Conservation (phyloP, 2,797 vertebrate species). For the Spatula clypeata region DNA sequence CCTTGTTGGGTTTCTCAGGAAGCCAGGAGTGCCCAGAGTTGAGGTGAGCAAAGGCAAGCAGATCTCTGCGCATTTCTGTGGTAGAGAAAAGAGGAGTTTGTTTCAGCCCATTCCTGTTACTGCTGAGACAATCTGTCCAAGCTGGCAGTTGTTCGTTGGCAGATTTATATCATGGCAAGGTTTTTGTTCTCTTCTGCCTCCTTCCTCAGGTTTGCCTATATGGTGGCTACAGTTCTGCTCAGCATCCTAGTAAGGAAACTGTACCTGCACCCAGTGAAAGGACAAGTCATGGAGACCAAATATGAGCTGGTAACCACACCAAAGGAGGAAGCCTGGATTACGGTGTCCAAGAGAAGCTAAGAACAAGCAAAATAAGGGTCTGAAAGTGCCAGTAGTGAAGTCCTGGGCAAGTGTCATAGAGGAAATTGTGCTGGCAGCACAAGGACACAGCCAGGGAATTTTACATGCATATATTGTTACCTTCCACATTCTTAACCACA, state of each 20-base stretch:
- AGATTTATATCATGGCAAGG: background rate
- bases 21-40: conserved; percentile 94
- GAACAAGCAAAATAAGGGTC: conserved; percentile 1
- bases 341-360: conserved; percentile 89
- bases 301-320: conserved; percentile 95
- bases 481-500: conserved; percentile 8
- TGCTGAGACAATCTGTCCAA: background rate
- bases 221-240: conserved; percentile 91
- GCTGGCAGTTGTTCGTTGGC: background rate
- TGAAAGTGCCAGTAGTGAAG: background rate
- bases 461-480: conserved; percentile 8
- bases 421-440: background rate
- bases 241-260: conserved; percentile 89
- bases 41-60: conserved; percentile 82
- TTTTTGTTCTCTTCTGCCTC: conserved; percentile 4
- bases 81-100: background rate
- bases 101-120: background rate
- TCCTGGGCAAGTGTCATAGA: background rate
- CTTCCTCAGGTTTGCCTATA: conserved; percentile 92
- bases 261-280: conserved; percentile 86
- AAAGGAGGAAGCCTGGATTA: conserved; percentile 97
- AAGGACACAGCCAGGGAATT: conserved; percentile 14
- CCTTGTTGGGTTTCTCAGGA: conserved; percentile 94
- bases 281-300: conserved; percentile 91
- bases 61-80: background rate